Conservation (phyloP, 2,113 vertebrate species). For the Pollimyrus isidori region DNA sequence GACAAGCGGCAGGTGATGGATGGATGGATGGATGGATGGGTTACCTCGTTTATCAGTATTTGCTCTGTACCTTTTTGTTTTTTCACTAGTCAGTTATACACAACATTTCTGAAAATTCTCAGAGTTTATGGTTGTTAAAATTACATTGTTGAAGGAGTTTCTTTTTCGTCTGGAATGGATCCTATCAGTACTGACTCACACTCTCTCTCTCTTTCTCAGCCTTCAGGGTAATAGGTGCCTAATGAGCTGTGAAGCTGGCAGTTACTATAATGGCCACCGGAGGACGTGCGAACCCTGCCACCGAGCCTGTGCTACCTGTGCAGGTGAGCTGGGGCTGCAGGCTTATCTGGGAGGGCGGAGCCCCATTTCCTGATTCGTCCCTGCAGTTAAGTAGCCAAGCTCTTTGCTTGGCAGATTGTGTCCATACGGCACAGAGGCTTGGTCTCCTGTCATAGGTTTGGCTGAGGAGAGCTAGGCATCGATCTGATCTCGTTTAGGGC, state of each 20-base stretch:
- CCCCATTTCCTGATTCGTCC: not conserved
- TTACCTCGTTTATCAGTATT: not conserved
- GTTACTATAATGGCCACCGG: slow-evolving; percentile 77
- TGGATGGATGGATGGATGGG: too few relatives aligned
- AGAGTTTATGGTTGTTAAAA: not conserved
- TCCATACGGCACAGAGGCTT: not conserved
- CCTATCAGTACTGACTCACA: not conserved
- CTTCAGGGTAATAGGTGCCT: slow-evolving; percentile 81
- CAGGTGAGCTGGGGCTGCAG: slow-evolving; percentile 61
- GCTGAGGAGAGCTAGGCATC: not conserved
- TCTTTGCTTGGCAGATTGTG: not conserved
- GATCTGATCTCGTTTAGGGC: not conserved
- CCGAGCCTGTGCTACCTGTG: slow-evolving; percentile 81
- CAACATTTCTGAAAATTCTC: not conserved
- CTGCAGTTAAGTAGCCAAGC: not conserved
- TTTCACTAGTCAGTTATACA: not conserved
- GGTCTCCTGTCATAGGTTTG: not conserved
- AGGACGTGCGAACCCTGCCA: slow-evolving; percentile 83
- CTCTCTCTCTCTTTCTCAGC: slow-evolving; percentile 46
- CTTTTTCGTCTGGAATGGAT: not conserved
- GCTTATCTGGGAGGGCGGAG: not conserved
- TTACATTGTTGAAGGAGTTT: not conserved
- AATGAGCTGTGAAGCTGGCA: slow-evolving; percentile 76
- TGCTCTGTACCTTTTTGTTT: not conserved
- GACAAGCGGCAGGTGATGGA: too few relatives aligned